A percentile compares a stretch with the other conserved stretches of the same genome.
Conservation (phyloP, 2,113 vertebrate genomes). For the Gopherus evgoodei region DNA sequence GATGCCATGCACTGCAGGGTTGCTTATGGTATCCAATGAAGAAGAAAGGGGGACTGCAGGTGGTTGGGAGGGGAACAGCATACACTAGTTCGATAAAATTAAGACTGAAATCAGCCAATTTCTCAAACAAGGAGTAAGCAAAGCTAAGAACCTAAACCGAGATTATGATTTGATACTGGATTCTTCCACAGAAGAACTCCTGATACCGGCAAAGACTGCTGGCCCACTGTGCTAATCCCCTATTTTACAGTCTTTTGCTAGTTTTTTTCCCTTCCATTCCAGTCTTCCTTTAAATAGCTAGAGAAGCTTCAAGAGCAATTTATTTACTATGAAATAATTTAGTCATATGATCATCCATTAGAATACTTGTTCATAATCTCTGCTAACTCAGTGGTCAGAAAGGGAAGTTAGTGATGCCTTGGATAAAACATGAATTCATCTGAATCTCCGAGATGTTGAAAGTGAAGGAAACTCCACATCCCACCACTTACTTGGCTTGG, state of each 20-base stretch:
- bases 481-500: background rate
- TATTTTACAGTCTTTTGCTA: background rate
- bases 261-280: background rate
- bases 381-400: conserved; percentile 22
- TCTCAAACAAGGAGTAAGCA: background rate
- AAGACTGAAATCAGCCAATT: background rate
- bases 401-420: background rate
- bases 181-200: rapidly evolving
- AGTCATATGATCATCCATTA: background rate
- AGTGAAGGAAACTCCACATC: background rate
- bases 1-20: background rate
- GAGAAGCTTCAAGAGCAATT: background rate
- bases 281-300: background rate
- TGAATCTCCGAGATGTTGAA: background rate
- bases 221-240: background rate
- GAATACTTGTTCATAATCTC: background rate
- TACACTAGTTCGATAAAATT: background rate
- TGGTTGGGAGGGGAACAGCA: background rate
- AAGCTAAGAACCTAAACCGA: background rate
- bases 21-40: background rate
- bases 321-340: background rate
- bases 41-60: background rate
- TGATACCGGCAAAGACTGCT: background rate
- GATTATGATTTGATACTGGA: background rate
- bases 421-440: background rate